Base-by-base conservation (phyloP, 2,113 vertebrate genomes). In the Shinisaurus crocodilurus region DNA sequence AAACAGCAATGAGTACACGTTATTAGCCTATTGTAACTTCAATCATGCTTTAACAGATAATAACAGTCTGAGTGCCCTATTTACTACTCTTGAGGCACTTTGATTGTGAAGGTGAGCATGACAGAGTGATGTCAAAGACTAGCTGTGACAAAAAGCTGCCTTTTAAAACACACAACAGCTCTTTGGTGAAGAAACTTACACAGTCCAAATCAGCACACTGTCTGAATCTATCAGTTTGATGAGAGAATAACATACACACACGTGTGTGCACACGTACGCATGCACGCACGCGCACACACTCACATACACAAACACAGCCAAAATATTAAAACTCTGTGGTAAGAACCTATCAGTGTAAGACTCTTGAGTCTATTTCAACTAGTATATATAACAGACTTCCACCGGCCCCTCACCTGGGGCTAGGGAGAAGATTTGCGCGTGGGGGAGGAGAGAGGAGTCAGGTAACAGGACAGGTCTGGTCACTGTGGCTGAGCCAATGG, bases 1-100 rank as follows among this genome's bases (percentile, higher is more conserved):
- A 92, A 91, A 82, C 91, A 95, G 88, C 91, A 80, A 29, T 86
- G 83, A 94, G 90, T 95, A 93, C 72, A 48, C 89, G 87, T 90
- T 95, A 94, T 93, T 96, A 88, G 91, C 81, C 88, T 92, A 93
- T 95, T 95, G 92, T 95, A 95, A 90, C 91, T 89, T 94, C 91
- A 95, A 91, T 95, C 92, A 93, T 92, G 91, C 86, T 89, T 94
- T 94, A 95, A 91, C 90, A 89, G 94, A 94, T 69, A 94, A 88
- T 92, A 95, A 91, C 92, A 91, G 87, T 89, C 45, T 63, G 92
- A 92, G 93, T 93, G 95, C 74, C 80, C 69, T 84, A 84, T 83
- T 75, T 83, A 76, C 81, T 75, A 89, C 54, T 65, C 23, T 89
- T 48, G 72, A 83, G 63, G 40, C 70, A 48, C 69, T 65, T 65